Conservation (phyloP, 2,888 invertebrate genomes). For the Boloria selene region DNA sequence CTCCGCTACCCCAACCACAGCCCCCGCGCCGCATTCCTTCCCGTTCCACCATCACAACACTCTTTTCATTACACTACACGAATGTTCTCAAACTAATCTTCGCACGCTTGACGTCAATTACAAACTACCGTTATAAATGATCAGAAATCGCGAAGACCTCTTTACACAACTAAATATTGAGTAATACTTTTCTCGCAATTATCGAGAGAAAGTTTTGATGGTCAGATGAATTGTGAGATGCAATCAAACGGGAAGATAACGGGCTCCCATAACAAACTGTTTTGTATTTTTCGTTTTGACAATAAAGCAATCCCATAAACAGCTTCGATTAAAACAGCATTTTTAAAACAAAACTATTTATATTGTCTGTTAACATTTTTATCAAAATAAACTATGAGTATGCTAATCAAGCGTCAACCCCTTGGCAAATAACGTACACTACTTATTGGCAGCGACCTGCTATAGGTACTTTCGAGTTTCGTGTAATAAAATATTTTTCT, state of each 20-base stretch:
- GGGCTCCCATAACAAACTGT: slow-evolving; percentile 50
- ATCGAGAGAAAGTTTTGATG: slow-evolving; percentile 76
- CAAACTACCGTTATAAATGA: slow-evolving; percentile 63
- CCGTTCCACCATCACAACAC: slow-evolving; percentile 72
- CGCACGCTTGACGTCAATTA: slow-evolving; percentile 56
- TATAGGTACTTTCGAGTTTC: slow-evolving; percentile 21
- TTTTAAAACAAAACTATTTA: slow-evolving; percentile 4
- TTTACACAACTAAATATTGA: slow-evolving; percentile 68
- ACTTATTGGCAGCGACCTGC: neutral
- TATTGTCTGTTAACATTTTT: slow-evolving; percentile 39
- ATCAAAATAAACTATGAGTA: slow-evolving; percentile 50
- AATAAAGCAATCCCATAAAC: slow-evolving; percentile 3
- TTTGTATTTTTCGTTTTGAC: slow-evolving; percentile 15
- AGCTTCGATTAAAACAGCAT: neutral
- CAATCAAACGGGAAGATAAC: slow-evolving; percentile 56
- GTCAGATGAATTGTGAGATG: slow-evolving; percentile 59
- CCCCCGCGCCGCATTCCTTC: slow-evolving; percentile 73
- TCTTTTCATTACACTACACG: slow-evolving; percentile 59
- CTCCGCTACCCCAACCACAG: slow-evolving; percentile 75
- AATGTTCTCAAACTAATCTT: slow-evolving; percentile 44
- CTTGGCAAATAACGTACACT: slow-evolving; percentile 41
- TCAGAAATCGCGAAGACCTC: slow-evolving; percentile 50
- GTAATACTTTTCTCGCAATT: slow-evolving; percentile 65
- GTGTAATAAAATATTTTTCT: slow-evolving; percentile 20
- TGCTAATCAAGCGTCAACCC: slow-evolving; percentile 43